These are phyloP conservation scores for Grus americana DNA, from an alignment of 2,113 vertebrate species.

Conservation along the genomic window DNA sequence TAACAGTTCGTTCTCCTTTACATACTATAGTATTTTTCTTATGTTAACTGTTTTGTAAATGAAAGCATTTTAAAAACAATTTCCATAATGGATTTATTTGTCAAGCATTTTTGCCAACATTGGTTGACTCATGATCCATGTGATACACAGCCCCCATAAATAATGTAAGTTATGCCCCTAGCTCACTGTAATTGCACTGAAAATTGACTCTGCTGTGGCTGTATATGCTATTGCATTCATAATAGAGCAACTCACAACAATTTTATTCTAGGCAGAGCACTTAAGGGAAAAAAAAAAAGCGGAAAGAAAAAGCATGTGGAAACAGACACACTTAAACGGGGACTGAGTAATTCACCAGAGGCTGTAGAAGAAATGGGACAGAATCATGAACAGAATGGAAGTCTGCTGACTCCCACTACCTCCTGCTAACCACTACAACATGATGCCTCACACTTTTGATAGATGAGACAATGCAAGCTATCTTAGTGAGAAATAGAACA, in stretches of 20 bases:
- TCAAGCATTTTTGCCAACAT: neutral
- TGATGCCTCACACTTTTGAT: neutral
- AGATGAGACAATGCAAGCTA: neutral
- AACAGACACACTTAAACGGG: neutral
- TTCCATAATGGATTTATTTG: neutral
- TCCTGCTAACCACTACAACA: neutral
- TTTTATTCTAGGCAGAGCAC: neutral
- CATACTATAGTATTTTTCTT: neutral
- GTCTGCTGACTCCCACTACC: neutral
- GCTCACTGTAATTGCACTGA: neutral
- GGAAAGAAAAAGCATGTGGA: neutral
- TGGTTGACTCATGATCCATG: neutral
- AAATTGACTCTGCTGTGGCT: neutral
- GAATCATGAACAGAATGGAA: neutral
- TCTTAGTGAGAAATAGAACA: neutral
- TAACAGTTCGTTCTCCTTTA: neutral
- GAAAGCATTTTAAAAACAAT: neutral
- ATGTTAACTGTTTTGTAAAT: neutral
- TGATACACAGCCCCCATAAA: neutral
- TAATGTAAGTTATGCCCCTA: neutral
- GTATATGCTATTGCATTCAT: neutral
- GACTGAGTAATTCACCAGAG: neutral
- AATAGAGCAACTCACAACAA: neutral
- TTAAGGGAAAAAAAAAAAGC: neutral
- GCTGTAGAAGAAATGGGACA: neutral